These are phyloP conservation scores for Fissipunctia ypsillon DNA, from an alignment of 2,888 invertebrate genomes.

Conservation along the genomic window DNA sequence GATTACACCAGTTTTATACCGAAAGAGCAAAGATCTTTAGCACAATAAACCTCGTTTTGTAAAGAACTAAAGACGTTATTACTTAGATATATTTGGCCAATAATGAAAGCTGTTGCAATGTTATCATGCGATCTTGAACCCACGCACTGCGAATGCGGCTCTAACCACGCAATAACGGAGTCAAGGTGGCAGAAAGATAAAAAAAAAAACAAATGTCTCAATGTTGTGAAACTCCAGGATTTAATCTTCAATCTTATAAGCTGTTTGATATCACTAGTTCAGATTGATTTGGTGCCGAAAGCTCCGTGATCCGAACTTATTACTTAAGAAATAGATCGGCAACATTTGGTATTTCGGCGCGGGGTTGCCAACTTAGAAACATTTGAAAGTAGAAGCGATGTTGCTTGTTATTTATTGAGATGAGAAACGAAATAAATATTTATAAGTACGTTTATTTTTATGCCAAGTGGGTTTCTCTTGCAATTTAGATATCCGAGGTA, in stretches of 20 bases:
- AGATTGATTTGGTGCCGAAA: conserved; percentile 54
- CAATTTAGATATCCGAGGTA: conserved; percentile 2
- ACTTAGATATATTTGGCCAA: conserved; percentile 62
- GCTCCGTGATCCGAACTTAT: conserved; percentile 49
- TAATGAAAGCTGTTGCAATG: conserved; percentile 66
- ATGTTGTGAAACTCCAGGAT: conserved; percentile 45
- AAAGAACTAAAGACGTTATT: conserved; percentile 40
- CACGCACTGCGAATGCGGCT: conserved; percentile 61
- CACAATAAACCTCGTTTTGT: conserved; percentile 49
- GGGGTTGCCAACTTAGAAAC: conserved; percentile 36
- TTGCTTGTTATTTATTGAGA: conserved; percentile 35
- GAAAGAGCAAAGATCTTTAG: conserved; percentile 6
- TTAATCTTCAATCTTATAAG: conserved; percentile 38
- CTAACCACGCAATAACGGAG: conserved; percentile 57
- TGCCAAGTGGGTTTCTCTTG: conserved; percentile 19
- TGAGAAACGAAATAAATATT: conserved; percentile 27
- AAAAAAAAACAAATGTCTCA: conserved; percentile 56
- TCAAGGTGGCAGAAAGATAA: conserved; percentile 63
- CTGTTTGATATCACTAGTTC: conserved; percentile 42
- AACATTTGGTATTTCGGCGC: conserved; percentile 24
- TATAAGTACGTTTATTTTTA: conserved; percentile 12
- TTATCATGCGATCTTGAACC: conserved; percentile 66
- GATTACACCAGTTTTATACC: conserved; percentile 8
- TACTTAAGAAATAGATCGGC: conserved; percentile 49
- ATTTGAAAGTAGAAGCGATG: conserved; percentile 32